Conservation (phyloP, 2,113 vertebrate genomes). For the Psammodynastes pulverulentus region DNA sequence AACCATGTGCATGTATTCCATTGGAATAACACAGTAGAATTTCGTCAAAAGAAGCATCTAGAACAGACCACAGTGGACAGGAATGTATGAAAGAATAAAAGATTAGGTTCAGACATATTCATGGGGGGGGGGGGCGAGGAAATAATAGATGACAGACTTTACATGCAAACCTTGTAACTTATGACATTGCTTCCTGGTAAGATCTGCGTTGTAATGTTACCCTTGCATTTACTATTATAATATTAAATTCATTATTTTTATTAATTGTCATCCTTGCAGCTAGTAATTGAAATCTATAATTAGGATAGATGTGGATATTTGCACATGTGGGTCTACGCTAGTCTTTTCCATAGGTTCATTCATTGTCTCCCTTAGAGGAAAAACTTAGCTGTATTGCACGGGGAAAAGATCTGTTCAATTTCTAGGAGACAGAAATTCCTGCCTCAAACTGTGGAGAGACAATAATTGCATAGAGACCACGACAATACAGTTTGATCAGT, state of each 20-base stretch:
- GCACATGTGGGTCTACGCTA: background rate
- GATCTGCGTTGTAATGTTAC: background rate
- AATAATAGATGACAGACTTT: background rate
- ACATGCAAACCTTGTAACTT: background rate
- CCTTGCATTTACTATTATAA: background rate
- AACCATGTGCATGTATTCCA: background rate
- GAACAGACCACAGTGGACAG: background rate
- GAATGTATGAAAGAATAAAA: constrained; percentile 23
- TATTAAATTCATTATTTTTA: background rate
- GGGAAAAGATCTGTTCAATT: background rate
- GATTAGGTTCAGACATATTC: background rate
- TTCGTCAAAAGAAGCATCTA: background rate
- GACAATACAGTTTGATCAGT: too few relatives aligned
- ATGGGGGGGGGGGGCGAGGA: background rate
- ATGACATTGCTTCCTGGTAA: background rate
- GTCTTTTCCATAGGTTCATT: background rate
- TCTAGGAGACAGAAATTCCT: background rate
- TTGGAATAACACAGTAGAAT: background rate
- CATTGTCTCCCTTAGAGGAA: background rate
- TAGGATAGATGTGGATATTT: constrained; percentile 16
- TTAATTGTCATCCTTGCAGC: background rate
- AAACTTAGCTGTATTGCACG: background rate
- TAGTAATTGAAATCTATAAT: background rate
- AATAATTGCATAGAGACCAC: background rate
- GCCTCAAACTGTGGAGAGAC: background rate